Percentiles rank a stretch among this genome's conserved stretches.
Conservation (phyloP, 2,113 vertebrate genomes). For the Quiscalus mexicanus region DNA sequence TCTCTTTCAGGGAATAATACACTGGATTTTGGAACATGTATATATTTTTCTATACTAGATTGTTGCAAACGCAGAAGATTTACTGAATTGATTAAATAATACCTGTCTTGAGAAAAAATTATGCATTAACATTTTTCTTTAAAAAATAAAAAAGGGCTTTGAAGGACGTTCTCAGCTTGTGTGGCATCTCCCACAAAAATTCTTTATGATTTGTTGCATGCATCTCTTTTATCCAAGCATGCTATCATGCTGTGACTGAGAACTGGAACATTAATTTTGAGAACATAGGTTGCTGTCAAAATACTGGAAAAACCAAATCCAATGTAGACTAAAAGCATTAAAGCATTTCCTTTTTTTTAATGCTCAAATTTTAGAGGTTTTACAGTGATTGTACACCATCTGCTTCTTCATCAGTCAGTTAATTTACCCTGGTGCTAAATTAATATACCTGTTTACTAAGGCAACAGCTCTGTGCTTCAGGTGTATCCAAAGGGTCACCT, state of each 20-base stretch:
- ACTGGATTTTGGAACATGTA: background rate
- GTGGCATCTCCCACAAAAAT: background rate
- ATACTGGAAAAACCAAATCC: background rate
- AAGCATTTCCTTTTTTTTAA: background rate
- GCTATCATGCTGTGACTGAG: background rate
- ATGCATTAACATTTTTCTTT: background rate
- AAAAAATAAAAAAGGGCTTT: background rate
- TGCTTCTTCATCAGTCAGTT: background rate
- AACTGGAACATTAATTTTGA: background rate
- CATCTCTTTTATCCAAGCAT: background rate
- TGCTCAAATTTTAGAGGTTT: background rate
- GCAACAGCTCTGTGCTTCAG: background rate
- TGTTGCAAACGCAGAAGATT: background rate
- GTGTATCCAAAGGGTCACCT: background rate
- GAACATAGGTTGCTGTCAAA: background rate
- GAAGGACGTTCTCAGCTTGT: background rate
- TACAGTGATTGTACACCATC: background rate
- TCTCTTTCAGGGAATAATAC: background rate
- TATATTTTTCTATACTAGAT: background rate
- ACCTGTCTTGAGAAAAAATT: background rate
- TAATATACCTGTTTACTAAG: background rate
- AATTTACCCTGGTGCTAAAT: background rate
- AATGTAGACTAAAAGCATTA: background rate
- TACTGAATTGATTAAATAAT: background rate
- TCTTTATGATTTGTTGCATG: background rate